These are phyloP conservation scores for Chrysomallon squamiferum DNA, from an alignment of 1,140 invertebrate species.

Conservation along the genomic window DNA sequence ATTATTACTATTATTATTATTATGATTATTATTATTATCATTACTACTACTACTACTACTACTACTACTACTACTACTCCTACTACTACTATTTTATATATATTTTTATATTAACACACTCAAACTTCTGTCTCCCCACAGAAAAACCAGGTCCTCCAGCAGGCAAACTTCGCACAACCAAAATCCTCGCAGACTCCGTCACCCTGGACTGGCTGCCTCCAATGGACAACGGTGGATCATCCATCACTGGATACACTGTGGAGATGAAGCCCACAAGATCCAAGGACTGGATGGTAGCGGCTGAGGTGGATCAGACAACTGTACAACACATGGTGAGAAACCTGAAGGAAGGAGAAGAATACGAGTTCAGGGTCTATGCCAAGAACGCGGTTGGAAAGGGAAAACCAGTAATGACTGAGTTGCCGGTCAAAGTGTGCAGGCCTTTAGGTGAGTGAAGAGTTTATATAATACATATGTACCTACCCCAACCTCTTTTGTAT, in stretches of 20 bases:
- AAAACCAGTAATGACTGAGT: slow-evolving; percentile 84
- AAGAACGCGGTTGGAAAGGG: slow-evolving; percentile 97
- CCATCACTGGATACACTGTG: slow-evolving; percentile 82
- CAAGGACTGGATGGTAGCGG: slow-evolving; percentile 86
- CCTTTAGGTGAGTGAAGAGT: slow-evolving; percentile 76
- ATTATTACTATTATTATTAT: too few species aligned
- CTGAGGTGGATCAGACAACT: slow-evolving; percentile 34
- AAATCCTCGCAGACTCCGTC: slow-evolving; percentile 85
- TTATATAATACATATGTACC: too few species aligned
- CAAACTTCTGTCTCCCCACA: too few species aligned
- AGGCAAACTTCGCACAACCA: slow-evolving; percentile 83
- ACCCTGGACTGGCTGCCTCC: slow-evolving; percentile 66
- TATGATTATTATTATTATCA: too few species aligned
- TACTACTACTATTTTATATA: too few species aligned
- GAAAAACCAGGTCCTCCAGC: slow-evolving; percentile 80
- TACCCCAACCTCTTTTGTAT: not conserved
- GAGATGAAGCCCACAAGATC: slow-evolving; percentile 93
- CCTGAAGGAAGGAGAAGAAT: slow-evolving; percentile 75
- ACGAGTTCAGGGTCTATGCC: slow-evolving; percentile 94
- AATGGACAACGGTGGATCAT: slow-evolving; percentile 66
- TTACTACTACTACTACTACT: too few species aligned
- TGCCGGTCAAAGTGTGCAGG: slow-evolving; percentile 91
- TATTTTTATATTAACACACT: too few species aligned
- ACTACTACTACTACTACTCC: too few species aligned
- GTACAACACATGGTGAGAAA: slow-evolving; percentile 44